phyloP scores from a whole-genome alignment of 2,797 vertebrate species.

The Scarus forsteni region DNA sequence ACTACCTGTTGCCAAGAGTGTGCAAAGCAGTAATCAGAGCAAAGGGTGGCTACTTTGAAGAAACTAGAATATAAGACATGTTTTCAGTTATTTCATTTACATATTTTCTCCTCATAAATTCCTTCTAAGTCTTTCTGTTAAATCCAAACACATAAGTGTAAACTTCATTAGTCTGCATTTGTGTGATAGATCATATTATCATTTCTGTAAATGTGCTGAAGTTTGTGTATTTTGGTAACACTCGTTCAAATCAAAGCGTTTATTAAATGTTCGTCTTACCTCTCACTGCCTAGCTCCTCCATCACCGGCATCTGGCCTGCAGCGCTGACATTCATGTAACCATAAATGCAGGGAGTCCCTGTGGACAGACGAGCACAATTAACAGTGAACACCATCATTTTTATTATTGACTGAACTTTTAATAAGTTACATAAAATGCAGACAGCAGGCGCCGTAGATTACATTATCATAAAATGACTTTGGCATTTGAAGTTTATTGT shows the following conservation, averaged over 20 bases:
- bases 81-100: too few relatives aligned
- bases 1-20: too few relatives aligned
- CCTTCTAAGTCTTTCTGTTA: too few relatives aligned
- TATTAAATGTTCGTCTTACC: conserved; percentile 53
- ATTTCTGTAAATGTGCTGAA: not conserved
- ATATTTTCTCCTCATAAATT: too few relatives aligned
- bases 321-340: conserved; percentile 78
- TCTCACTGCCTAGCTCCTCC: conserved; percentile 78
- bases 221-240: not conserved
- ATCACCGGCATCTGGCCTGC: conserved; percentile 80
- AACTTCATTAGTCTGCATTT: not conserved
- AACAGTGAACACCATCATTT: conserved; percentile 25
- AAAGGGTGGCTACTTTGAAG: too few relatives aligned
- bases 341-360: conserved; percentile 77
- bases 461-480: conserved; percentile 50
- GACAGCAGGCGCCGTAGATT: conserved; percentile 15
- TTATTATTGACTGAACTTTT: conserved; percentile 14
- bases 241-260: too few relatives aligned
- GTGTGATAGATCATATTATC: too few relatives aligned
- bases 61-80: too few relatives aligned
- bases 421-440: conserved; percentile 24
- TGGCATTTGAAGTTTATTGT: conserved; percentile 33
- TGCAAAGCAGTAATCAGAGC: too few relatives aligned
- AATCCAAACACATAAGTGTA: not conserved
- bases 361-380: conserved; percentile 48